Base-by-base conservation (phyloP, 2,113 vertebrate species). In the Onychorhynchus coronatus region DNA sequence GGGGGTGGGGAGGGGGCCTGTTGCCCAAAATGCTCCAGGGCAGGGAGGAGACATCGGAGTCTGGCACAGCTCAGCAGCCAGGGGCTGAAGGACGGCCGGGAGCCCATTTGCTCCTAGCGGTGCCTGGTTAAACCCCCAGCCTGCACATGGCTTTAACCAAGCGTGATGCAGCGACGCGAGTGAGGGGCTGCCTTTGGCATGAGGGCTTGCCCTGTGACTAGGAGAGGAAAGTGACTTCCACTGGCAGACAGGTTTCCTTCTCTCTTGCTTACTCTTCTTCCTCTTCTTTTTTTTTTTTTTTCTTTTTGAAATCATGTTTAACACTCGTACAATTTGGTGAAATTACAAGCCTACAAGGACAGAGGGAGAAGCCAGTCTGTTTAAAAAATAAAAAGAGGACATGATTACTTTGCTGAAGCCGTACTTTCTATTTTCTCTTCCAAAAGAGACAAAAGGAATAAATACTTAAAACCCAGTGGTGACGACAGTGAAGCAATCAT, bases 401-500 rank as follows among this genome's bases (percentile, higher is more conserved):
- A 92, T 98, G 97, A 98, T 98, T 98, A 98, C 97, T 98, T 98
- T 97, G 91, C 96, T 11, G 89, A 97, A 98, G 97, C 97, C 5
- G 88, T 95, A 98, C 96, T 98, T 98, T 96, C 97, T 97, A 97
- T 97, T 98, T 98, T 97, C 95, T 92, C 97, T 97, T 98, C 97
- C 94, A 94, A 97, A 97, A 97, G 97, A 98, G 97, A 98, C 98
- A 98, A 98, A 98, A 96, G 94, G 97, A 96, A 94, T 95, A 98
- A 98, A 97, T 98, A 98, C 98, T 98, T 98, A 97, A 97, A 98
- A 96, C 97, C 97, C 97, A 97, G 96, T 93, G 96, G 98, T 97
- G 98, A 97, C 91, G 79, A 97, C 97, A 94, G 97, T 90, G 96
- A 97, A 95, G 98, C 98, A 98, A 98, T 98, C 98, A 98, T 75